Conservation (phyloP, 2,888 invertebrate genomes). For the Thyatira batis region DNA sequence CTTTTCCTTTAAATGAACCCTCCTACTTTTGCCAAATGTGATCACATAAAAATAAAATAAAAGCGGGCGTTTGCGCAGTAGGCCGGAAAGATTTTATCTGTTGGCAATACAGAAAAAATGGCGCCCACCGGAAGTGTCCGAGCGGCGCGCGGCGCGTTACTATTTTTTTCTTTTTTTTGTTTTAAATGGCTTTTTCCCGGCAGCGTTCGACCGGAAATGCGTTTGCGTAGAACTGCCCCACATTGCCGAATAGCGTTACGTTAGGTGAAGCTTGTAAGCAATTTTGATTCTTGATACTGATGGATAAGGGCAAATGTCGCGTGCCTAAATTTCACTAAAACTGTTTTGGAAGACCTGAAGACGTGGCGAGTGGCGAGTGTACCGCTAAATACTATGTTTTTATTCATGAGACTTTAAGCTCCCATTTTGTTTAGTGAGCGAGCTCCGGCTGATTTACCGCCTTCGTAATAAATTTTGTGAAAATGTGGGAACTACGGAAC, state of each 20-base stretch:
- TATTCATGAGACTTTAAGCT: constrained; percentile 78
- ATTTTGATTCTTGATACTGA: constrained; percentile 58
- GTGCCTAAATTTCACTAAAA: constrained; percentile 30
- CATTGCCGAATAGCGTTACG: constrained; percentile 63
- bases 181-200: constrained; percentile 83
- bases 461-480: constrained; percentile 73
- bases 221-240: constrained; percentile 78
- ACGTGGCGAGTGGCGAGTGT: constrained; percentile 65
- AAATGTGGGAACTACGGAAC: constrained; percentile 62
- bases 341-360: constrained; percentile 54
- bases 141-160: constrained; percentile 79
- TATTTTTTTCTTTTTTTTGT: constrained; percentile 79
- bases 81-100: constrained; percentile 83
- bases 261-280: constrained; percentile 55
- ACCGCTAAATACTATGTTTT: constrained; percentile 81
- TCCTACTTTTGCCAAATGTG: constrained; percentile 67
- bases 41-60: constrained; percentile 71
- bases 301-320: constrained; percentile 53
- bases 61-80: constrained; percentile 76
- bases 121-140: constrained; percentile 83
- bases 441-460: constrained; percentile 77
- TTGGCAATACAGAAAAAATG: constrained; percentile 83
- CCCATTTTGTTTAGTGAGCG: constrained; percentile 78
- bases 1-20: constrained; percentile 27
- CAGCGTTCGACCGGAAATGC: constrained; percentile 81